Evolutionary conservation across 2,113 vertebrate genomes (phyloP), one percentile per base, ranked within the genome.

Genomic region (Aramus guarauna): DNA sequence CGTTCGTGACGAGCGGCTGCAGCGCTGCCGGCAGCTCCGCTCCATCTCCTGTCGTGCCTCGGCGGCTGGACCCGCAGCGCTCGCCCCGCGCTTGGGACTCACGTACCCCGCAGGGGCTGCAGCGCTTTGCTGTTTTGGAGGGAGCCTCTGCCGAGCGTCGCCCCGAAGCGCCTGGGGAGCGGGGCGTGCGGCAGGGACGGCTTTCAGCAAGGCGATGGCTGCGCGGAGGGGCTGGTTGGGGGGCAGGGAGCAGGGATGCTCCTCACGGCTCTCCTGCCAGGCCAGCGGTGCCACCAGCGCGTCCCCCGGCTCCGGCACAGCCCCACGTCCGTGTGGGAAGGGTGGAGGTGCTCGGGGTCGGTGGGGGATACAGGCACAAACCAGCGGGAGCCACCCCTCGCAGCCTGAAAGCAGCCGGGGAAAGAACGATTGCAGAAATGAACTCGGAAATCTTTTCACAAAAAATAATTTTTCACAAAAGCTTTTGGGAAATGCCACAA

Each of bases 171-270:
- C 37, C 41, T 4, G 20, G 21, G 36, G 88, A 23, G 48, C 23
- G 15, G 37, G 74, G 43, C 34, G 18, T 23, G 66, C 26, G 15
- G 17, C 17, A 4, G 18, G n/a, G 27, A 9, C 6, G 9, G 36
- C 6, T 53, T 26, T 4, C 11, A 41, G 47, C 24, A 5, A 36
- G 68, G 29, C 2, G 3, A 12, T 1, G 11, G 43, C 68, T 15
- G 20, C 0, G 1, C 20, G 3, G 24, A 11, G 0, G 6, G 62
- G 36, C 21, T 73, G 1, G 1, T 4, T 15, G 64, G 7, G 9
- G 11, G 21, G 36, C 50, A 21, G 64, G 19, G 21, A 84, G 47
- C 26, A 6, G 17, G 39, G 56, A 12, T 12, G 41, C 18, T 45
- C 37, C 56, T 27, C 0, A 3, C 15, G 4, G 9, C 12, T 60